Conservation (phyloP, 2,113 vertebrate genomes). For the Periophthalmodon schlosseri region DNA sequence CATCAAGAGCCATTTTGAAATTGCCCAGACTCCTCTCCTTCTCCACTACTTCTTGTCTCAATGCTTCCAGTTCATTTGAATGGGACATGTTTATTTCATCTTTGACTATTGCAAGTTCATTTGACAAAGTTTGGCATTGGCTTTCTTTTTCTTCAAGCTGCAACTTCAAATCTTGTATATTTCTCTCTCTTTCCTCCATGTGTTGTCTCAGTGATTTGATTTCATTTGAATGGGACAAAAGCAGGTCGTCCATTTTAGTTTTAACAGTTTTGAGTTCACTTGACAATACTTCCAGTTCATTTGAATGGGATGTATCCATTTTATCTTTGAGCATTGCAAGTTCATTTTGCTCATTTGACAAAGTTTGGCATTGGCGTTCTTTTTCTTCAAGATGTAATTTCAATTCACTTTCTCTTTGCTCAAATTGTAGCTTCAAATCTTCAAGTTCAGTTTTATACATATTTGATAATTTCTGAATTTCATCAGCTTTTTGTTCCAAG, state of each 20-base stretch:
- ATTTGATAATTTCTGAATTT: slow-evolving; percentile 55
- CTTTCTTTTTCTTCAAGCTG: not conserved
- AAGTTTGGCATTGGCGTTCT: not conserved
- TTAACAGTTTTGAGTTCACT: not conserved
- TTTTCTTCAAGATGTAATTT: not conserved
- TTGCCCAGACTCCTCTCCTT: slow-evolving; percentile 54
- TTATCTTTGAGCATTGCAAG: not conserved
- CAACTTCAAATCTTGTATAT: not conserved
- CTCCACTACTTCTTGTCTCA: slow-evolving; percentile 52
- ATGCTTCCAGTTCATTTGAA: not conserved
- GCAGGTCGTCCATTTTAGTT: not conserved
- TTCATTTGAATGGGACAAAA: not conserved
- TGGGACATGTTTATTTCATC: not conserved
- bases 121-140: not conserved
- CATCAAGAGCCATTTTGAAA: slow-evolving; percentile 53
- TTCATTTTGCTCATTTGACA: not conserved
- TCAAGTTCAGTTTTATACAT: slow-evolving; percentile 65
- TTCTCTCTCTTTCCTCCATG: not conserved
- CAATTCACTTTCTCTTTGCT: not conserved
- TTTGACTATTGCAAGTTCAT: not conserved
- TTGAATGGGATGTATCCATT: not conserved
- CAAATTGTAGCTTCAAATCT: slow-evolving; percentile 33
- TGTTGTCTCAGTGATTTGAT: not conserved
- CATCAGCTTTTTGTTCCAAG: slow-evolving; percentile 65
- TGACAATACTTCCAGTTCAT: slow-evolving; percentile 4